Conservation (phyloP, 2,797 vertebrate species). For the Salmo trutta region DNA sequence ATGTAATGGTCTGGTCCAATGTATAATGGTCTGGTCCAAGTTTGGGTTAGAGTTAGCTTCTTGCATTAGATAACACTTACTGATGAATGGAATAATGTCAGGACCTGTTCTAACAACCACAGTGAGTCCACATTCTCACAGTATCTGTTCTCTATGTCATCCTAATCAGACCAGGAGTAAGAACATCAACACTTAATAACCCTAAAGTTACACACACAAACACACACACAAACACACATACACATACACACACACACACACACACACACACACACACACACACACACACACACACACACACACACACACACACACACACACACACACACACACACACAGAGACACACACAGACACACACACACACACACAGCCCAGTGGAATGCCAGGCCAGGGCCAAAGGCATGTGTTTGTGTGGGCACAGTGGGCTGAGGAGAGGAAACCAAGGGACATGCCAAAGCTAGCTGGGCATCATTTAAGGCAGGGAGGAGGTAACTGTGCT, state of each 20-base stretch:
- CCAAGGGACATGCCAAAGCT: constrained; percentile 22
- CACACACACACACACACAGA: neutral
- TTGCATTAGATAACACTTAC: no score
- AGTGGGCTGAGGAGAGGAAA: constrained; percentile 43
- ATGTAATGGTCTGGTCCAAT: no score
- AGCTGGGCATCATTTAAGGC: constrained; percentile 22
- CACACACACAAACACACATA: constrained; percentile 31
- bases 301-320: neutral
- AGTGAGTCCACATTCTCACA: no score
- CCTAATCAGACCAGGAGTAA: no score
- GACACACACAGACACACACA: neutral
- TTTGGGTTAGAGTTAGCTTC: no score
- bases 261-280: constrained; percentile 9
- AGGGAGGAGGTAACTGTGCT: neutral
- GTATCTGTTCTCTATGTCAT: no score
- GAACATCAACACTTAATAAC: no score
- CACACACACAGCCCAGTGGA: neutral
- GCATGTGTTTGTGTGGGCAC: constrained; percentile 28
- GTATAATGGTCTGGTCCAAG: no score
- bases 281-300: constrained; percentile 18
- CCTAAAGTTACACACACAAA: no score
- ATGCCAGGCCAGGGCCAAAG: constrained; percentile 27
- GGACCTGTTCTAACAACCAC: no score
- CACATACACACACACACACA: constrained; percentile 14
- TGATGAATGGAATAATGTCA: no score